Percentiles rank a stretch among this genome's conserved stretches.
phyloP scores from a whole-genome alignment of 2,888 invertebrate genomes.

The Troides oblongomaculatus region DNA sequence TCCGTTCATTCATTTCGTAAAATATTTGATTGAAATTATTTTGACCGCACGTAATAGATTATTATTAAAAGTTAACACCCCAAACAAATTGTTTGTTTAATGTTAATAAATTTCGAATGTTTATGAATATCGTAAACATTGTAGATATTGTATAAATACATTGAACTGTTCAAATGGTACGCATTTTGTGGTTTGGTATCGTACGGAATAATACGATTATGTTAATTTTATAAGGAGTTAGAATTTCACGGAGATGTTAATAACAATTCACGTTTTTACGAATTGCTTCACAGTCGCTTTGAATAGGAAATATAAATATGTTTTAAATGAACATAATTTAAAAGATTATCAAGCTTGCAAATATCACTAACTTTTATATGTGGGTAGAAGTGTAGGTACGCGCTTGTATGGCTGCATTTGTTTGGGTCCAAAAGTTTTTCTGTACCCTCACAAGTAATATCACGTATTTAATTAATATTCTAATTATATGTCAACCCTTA shows the following conservation, averaged over 20 bases:
- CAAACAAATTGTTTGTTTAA: slow-evolving; percentile 30
- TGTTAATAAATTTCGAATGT: slow-evolving; percentile 24
- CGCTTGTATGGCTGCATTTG: too few species aligned
- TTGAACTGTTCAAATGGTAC: slow-evolving; percentile 1
- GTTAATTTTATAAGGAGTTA: slow-evolving; percentile 25
- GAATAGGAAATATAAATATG: neutral
- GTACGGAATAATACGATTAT: slow-evolving; percentile 24
- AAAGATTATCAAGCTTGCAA: too few species aligned
- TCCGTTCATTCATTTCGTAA: slow-evolving; percentile 13
- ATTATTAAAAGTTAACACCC: slow-evolving; percentile 18
- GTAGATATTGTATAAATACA: slow-evolving; percentile 15
- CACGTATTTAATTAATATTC: too few species aligned
- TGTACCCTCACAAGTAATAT: too few species aligned
- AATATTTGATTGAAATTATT: slow-evolving; percentile 28
- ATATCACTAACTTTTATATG: too few species aligned
- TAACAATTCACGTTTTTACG: slow-evolving; percentile 23
- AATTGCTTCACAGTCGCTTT: neutral
- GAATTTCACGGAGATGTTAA: slow-evolving; percentile 2
- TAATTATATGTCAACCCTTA: too few species aligned
- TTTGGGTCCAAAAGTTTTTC: too few species aligned
- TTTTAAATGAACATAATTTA: neutral
- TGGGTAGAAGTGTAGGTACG: too few species aligned
- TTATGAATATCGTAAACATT: slow-evolving; percentile 24
- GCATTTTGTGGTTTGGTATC: slow-evolving; percentile 15
- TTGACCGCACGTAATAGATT: slow-evolving; percentile 19